Percentiles rank a stretch among this genome's conserved stretches.
phyloP scores from a whole-genome alignment of 2,113 vertebrate species.

The Pionites leucogaster region DNA sequence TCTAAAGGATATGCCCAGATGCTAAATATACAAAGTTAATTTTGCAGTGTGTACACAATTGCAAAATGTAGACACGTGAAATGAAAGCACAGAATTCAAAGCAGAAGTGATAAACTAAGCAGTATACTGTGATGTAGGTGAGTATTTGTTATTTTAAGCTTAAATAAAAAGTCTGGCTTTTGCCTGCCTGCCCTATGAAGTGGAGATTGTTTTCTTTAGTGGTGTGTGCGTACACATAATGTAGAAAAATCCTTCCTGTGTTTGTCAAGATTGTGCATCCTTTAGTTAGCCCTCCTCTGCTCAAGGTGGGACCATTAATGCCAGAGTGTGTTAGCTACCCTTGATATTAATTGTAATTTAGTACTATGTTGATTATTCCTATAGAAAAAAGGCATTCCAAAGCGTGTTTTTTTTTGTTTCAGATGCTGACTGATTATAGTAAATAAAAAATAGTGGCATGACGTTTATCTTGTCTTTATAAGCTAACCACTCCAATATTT shows the following conservation, averaged over 20 bases:
- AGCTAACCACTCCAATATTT: not conserved
- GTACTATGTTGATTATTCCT: not conserved
- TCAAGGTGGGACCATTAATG: not conserved
- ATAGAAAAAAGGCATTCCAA: not conserved
- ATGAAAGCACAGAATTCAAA: conserved; percentile 59
- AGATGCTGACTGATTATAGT: not conserved
- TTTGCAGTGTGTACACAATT: not conserved
- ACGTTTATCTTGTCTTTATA: not conserved
- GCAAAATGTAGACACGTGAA: not conserved
- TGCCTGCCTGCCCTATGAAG: conserved; percentile 23
- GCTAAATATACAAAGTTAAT: not conserved
- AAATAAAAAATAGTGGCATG: not conserved
- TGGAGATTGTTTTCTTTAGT: conserved; percentile 14
- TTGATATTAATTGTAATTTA: not conserved
- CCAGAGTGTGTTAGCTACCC: not conserved
- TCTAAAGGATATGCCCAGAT: not conserved
- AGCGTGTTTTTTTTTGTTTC: not conserved
- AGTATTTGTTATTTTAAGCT: conserved; percentile 39
- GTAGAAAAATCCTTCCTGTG: not conserved
- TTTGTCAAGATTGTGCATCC: not conserved
- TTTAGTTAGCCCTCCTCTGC: not conserved
- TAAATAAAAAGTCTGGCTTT: conserved; percentile 60
- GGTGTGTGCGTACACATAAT: not conserved
- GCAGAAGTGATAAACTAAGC: conserved; percentile 18
- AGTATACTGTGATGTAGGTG: conserved; percentile 33